Conservation (phyloP, 2,113 vertebrate species). For the Dendropsophus ebraccatus region DNA sequence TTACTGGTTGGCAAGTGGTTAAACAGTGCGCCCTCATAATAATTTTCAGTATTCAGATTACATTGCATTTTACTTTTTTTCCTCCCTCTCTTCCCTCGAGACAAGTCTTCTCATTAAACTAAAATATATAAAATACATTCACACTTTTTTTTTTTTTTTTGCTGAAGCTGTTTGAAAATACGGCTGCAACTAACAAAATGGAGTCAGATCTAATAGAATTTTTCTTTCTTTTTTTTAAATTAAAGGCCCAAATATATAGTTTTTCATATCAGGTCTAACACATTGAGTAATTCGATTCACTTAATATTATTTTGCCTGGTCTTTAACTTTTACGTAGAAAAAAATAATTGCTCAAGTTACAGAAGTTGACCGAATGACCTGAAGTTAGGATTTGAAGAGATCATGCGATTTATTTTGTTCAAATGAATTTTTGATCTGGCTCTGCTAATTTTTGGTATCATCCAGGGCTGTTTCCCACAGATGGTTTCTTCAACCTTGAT, state of each 20-base stretch:
- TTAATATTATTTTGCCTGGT: background rate
- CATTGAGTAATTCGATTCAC: background rate
- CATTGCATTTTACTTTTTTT: background rate
- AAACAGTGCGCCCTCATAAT: background rate
- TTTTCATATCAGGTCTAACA: background rate
- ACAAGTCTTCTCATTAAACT: background rate
- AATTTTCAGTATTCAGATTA: background rate
- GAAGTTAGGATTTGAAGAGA: background rate
- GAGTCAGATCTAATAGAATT: background rate
- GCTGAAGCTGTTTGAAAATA: background rate
- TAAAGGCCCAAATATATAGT: background rate
- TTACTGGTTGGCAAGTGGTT: background rate
- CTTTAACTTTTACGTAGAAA: slow-evolving; percentile 23
- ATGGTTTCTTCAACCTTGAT: slow-evolving; percentile 42
- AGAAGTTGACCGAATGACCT: slow-evolving; percentile 3
- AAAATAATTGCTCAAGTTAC: slow-evolving; percentile 42
- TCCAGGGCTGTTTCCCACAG: slow-evolving; percentile 2
- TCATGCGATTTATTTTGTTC: slow-evolving; percentile 23
- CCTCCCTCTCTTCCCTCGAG: background rate
- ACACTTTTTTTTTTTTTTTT: background rate
- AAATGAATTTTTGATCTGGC: slow-evolving; percentile 36
- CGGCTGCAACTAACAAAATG: background rate
- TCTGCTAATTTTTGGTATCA: background rate
- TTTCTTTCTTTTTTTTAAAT: too few species aligned
- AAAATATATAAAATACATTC: background rate